phyloP scores from a whole-genome alignment of 2,888 invertebrate species.

The Cosmia pyralina region DNA sequence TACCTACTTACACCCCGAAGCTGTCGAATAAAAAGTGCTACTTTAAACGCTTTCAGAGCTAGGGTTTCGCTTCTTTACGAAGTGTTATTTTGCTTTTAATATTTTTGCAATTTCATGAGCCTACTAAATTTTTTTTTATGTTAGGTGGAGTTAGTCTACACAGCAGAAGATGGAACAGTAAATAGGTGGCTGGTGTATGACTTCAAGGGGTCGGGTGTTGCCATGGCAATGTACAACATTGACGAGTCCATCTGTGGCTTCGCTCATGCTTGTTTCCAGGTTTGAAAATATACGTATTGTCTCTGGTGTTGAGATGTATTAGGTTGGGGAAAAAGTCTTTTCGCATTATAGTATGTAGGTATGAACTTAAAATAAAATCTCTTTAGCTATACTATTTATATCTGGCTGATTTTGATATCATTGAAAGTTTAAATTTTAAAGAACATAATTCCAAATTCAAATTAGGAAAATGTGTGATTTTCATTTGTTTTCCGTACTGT shows the following conservation, averaged over 20 bases:
- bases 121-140: neutral
- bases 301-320: conserved; percentile 7
- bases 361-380: conserved; percentile 20
- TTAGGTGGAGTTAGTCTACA: conserved; percentile 93
- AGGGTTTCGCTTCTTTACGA: no score
- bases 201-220: conserved; percentile 94
- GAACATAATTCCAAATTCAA: no score
- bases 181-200: conserved; percentile 91
- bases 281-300: conserved; percentile 57
- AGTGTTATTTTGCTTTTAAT: neutral
- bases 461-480: no score
- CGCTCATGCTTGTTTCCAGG: conserved; percentile 96
- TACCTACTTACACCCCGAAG: no score
- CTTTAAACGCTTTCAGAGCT: no score
- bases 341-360: no score
- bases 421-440: no score
- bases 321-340: no score
- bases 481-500: no score
- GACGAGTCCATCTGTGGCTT: conserved; percentile 96
- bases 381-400: no score
- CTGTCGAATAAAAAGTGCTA: no score
- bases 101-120: neutral
- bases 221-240: conserved; percentile 97
- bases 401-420: no score
- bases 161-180: conserved; percentile 91